Evolutionary conservation across 2,888 invertebrate genomes (phyloP).

Genomic region (Philereme vetulata): DNA sequence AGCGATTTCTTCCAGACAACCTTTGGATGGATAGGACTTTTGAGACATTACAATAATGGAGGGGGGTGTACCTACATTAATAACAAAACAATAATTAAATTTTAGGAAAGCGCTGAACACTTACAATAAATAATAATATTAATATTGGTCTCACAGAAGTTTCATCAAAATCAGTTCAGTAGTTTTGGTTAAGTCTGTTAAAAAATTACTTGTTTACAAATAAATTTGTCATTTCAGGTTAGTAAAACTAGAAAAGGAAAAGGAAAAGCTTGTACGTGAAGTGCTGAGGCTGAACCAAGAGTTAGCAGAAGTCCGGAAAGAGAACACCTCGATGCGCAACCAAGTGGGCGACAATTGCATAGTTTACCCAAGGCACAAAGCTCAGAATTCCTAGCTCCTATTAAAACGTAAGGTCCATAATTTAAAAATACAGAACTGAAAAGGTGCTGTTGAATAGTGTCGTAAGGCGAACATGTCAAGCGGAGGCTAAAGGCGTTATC

Average conservation of each 20-base stretch:
- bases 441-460: constrained; percentile 36
- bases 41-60: too few species aligned
- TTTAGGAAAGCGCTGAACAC: too few species aligned
- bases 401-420: constrained; percentile 47
- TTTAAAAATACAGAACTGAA: constrained; percentile 26
- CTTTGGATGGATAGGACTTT: too few species aligned
- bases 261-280: constrained; percentile 88
- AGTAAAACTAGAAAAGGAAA: constrained; percentile 83
- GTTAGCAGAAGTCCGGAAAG: constrained; percentile 88
- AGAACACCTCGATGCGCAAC: constrained; percentile 87
- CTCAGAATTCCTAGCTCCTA: constrained; percentile 67
- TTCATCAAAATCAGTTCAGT: too few species aligned
- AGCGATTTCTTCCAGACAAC: too few species aligned
- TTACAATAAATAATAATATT: too few species aligned
- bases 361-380: constrained; percentile 63
- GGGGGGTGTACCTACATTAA: too few species aligned
- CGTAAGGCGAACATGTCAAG: constrained; percentile 24
- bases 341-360: constrained; percentile 87
- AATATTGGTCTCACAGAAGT: too few species aligned
- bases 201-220: background rate
- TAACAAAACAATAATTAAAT: too few species aligned
- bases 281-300: constrained; percentile 88
- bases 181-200: background rate
- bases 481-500: background rate
- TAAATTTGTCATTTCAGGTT: constrained; percentile 52